Percentiles rank a stretch among this genome's conserved stretches.
These are phyloP conservation scores for Intellagama lesueurii DNA, from an alignment of 2,797 vertebrate species.

Conservation along the genomic window DNA sequence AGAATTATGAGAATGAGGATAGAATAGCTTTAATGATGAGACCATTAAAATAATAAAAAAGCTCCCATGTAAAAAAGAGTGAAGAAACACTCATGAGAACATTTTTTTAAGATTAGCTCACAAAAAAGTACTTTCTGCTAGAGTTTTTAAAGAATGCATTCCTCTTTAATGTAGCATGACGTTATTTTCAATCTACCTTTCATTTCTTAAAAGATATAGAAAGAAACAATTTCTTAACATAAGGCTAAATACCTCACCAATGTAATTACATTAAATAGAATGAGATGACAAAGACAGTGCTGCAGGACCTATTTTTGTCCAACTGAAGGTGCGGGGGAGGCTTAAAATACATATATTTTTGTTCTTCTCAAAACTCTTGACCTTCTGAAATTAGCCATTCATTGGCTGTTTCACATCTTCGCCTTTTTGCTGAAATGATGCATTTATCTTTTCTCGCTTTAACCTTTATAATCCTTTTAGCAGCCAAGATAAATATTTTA, in stretches of 20 bases:
- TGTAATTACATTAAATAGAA: conserved; percentile 6
- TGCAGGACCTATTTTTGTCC: not conserved
- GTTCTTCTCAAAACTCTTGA: conserved; percentile 21
- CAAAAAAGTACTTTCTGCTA: not conserved
- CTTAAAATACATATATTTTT: not conserved
- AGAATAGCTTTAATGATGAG: too few species aligned
- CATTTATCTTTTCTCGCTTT: conserved; percentile 22
- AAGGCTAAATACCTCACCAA: not conserved
- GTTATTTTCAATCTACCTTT: not conserved
- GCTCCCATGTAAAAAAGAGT: not conserved
- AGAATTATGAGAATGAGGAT: not conserved
- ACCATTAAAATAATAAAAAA: not conserved
- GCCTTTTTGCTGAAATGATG: conserved; percentile 29
- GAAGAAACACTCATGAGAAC: not conserved
- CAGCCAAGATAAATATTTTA: conserved; percentile 35
- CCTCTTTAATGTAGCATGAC: not conserved
- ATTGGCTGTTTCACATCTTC: not conserved
- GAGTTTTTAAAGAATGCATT: conserved; percentile 4
- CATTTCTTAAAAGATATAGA: conserved; percentile 25
- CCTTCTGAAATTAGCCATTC: conserved; percentile 35
- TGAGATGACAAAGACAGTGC: not conserved
- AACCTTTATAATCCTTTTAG: conserved; percentile 28
- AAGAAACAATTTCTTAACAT: conserved; percentile 20
- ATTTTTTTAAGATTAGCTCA: not conserved
- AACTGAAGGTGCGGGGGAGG: not conserved